Evolutionary conservation across 2,113 vertebrate species (phyloP).

Genomic region (Sylvietta virens): DNA sequence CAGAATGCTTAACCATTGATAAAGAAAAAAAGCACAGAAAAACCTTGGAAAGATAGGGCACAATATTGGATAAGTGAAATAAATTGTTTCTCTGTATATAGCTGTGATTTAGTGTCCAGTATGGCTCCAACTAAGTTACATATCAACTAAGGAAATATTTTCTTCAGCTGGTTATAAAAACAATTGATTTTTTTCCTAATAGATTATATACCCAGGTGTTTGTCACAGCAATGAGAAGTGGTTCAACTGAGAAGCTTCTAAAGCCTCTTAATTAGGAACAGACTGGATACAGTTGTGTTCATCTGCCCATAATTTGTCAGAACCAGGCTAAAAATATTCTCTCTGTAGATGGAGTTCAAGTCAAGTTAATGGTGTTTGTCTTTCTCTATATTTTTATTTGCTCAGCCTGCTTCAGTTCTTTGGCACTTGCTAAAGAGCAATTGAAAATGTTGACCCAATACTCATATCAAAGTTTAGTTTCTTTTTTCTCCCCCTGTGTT

Average conservation of each 20-base stretch:
- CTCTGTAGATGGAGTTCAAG: background rate
- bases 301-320: background rate
- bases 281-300: background rate
- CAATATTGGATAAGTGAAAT: background rate
- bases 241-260: background rate
- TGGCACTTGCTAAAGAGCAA: background rate
- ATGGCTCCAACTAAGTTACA: background rate
- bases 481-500: background rate
- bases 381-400: slow-evolving; percentile 8
- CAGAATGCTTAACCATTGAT: background rate
- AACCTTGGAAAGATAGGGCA: background rate
- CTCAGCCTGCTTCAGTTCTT: background rate
- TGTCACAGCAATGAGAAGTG: background rate
- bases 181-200: background rate
- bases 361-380: background rate
- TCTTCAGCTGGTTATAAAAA: background rate
- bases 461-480: background rate
- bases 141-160: background rate
- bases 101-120: background rate
- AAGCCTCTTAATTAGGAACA: background rate
- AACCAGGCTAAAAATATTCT: background rate
- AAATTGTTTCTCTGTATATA: background rate
- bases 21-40: background rate
- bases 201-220: background rate
- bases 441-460: background rate